phyloP scores from a whole-genome alignment of 2,888 invertebrate species.

The Deladenus siricidicola region DNA sequence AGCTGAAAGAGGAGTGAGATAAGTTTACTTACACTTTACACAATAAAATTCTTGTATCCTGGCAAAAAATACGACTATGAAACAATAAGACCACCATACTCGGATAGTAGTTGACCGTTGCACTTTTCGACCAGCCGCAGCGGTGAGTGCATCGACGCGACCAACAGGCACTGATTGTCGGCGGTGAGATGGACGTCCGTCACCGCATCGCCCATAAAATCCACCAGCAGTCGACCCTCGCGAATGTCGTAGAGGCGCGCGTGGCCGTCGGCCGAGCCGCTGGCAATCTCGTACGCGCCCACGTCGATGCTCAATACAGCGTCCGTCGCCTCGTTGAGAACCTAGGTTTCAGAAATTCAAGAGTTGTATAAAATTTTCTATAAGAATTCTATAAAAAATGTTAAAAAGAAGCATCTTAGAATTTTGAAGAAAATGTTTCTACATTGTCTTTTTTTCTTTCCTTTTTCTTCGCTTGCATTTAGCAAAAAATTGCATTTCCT shows the following conservation, averaged over 20 bases:
- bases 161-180: conserved; percentile 83
- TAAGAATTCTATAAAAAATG: background rate
- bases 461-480: too few relatives aligned
- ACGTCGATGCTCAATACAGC: conserved; percentile 64
- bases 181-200: conserved; percentile 76
- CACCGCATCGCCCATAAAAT: conserved; percentile 62
- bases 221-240: conserved; percentile 65
- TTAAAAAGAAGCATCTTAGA: background rate
- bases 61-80: background rate
- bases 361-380: background rate
- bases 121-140: conserved; percentile 81
- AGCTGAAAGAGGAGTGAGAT: conserved; percentile 59
- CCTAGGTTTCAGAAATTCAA: too few relatives aligned
- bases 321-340: conserved; percentile 84
- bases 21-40: background rate
- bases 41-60: background rate
- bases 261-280: conserved; percentile 79
- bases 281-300: conserved; percentile 79
- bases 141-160: conserved; percentile 73
- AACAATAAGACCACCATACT: conserved; percentile 21
- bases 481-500: conserved; percentile 1
- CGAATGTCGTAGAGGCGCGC: conserved; percentile 83
- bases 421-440: too few relatives aligned
- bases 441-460: too few relatives aligned
- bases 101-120: conserved; percentile 63